Percentiles rank a stretch among this genome's conserved stretches.
These are phyloP conservation scores for Struthidea cinerea DNA, from an alignment of 2,113 vertebrate species.

Conservation along the genomic window DNA sequence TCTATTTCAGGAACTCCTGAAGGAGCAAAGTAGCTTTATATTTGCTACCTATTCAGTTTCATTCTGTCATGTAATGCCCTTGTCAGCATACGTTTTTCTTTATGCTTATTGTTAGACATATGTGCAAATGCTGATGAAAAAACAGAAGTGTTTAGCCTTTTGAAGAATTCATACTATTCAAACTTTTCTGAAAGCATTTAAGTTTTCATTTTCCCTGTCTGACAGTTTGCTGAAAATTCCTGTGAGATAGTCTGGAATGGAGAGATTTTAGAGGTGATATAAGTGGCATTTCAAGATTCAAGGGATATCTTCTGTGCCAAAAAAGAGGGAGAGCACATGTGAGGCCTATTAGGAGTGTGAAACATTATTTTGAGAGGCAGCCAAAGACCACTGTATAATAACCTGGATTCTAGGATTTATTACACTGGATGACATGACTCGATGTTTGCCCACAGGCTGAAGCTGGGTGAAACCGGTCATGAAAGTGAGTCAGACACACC, in stretches of 20 bases:
- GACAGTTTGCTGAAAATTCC: neutral
- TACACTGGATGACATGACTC: neutral
- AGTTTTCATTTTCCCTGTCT: neutral
- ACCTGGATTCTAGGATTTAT: neutral
- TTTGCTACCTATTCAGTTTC: neutral
- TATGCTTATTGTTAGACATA: neutral
- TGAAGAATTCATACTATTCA: neutral
- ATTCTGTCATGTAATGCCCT: neutral
- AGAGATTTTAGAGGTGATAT: neutral
- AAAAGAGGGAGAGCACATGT: neutral
- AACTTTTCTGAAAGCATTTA: neutral
- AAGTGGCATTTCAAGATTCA: neutral
- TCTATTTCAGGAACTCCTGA: neutral
- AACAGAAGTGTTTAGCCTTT: neutral
- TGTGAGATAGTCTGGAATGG: neutral
- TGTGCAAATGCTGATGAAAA: neutral
- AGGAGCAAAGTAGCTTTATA: neutral
- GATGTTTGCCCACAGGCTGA: neutral
- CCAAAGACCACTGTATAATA: neutral
- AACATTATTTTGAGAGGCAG: neutral
- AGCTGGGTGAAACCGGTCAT: neutral
- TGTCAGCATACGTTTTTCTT: neutral
- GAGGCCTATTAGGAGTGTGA: neutral
- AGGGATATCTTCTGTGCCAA: neutral
- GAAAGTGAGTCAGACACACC: neutral